Evolutionary conservation across 2,113 vertebrate genomes (phyloP), one percentile per base, ranked within the genome.

Genomic region (Coptodon bakossiorum): DNA sequence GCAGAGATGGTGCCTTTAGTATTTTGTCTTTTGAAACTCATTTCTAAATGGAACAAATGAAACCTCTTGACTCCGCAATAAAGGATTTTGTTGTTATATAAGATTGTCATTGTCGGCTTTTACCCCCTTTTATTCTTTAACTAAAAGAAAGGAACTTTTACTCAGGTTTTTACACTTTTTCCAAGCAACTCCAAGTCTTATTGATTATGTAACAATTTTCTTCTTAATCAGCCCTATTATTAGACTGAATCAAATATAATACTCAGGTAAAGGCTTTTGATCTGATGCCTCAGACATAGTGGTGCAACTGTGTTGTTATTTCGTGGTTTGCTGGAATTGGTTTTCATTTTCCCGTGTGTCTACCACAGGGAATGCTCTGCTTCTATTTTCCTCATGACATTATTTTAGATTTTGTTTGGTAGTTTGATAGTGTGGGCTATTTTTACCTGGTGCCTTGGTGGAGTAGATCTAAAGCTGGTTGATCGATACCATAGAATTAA

Each of bases 371-470:
- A 90, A 91, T 83, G 9, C 71, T 87, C 79, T 82, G n/a, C 63
- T 86, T 61, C 57, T 79, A 73, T 68, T 91, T 92, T 86, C 45
- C 50, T 81, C 54, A n/a, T 78, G 79, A 50, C 53, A 19, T 54
- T 68, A 66, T 88, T 90, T 89, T 24, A 73, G 57, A 50, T 63
- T 80, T 86, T 22, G 73, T 82, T 79, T 59, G 31, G 48, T 84
- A 82, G 27, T 59, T 8, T 11, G 31, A 88, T 84, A 84, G 66
- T 50, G 36, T 79, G 57, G 48, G 57, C 82, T 90, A 86, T 94
- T 89, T 92, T 93, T 90, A 94, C 88, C 89, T 40, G 56, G 56
- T 89, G 85, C 76, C 86, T 86, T 83, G 40, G 57, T 59, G 27
- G 71, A 86, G 61, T 38, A 66, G 78, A 85, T 87, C 82, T 85